These are phyloP conservation scores for Hippolais icterina DNA, from an alignment of 2,113 vertebrate species.

Conservation along the genomic window DNA sequence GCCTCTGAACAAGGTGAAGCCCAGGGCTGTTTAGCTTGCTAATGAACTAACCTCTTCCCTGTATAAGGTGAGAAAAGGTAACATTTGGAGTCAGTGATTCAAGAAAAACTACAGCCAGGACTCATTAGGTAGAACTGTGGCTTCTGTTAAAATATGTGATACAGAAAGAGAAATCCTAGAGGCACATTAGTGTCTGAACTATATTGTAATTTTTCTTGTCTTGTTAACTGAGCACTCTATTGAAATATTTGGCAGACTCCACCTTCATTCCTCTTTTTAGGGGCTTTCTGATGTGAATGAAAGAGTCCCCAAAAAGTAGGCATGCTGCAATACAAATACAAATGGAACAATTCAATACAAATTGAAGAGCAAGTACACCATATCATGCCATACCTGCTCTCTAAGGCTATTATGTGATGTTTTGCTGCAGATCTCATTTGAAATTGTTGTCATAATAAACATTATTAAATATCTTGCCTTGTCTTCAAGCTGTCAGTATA, in stretches of 20 bases:
- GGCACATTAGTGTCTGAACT: neutral
- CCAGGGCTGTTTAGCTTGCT: neutral
- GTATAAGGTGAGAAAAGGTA: neutral
- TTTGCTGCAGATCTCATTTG: neutral
- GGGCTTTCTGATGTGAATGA: neutral
- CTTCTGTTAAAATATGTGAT: neutral
- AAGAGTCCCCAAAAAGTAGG: neutral
- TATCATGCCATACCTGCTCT: neutral
- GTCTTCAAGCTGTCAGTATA: neutral
- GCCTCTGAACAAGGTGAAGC: neutral
- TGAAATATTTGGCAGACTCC: neutral
- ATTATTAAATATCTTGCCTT: neutral
- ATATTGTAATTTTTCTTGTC: neutral
- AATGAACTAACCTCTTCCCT: neutral
- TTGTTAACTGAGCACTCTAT: neutral
- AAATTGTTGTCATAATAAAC: conserved; percentile 25
- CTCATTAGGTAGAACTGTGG: neutral
- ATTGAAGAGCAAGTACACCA: rapidly evolving
- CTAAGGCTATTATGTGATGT: neutral
- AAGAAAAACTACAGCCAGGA: neutral
- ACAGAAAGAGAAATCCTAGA: neutral
- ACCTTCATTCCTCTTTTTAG: neutral
- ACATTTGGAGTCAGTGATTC: neutral
- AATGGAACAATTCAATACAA: too few species aligned
- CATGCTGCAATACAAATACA: neutral